Percentiles rank a stretch among this genome's conserved stretches.
Conservation (phyloP, 2,888 invertebrate genomes). For the Ceraclea dissimilis region DNA sequence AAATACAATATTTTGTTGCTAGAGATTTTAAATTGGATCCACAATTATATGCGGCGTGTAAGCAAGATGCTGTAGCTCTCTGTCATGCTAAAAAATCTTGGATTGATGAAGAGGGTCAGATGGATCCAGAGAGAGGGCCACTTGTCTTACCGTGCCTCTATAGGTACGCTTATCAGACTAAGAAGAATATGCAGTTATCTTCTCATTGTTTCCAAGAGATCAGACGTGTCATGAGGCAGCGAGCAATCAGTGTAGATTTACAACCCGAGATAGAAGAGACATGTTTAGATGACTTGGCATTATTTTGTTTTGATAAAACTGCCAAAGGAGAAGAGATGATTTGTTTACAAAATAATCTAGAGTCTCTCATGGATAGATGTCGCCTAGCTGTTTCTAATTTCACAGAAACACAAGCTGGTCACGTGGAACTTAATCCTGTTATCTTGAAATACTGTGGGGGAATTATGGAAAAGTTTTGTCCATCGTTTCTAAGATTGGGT, state of each 20-base stretch:
- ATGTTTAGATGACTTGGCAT: conserved; percentile 81
- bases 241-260: conserved; percentile 87
- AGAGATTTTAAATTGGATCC: conserved; percentile 92
- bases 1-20: conserved; percentile 95
- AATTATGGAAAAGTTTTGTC: conserved; percentile 71
- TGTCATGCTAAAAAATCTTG: conserved; percentile 76
- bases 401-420: conserved; percentile 84
- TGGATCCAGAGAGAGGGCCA: conserved; percentile 73
- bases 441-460: conserved; percentile 75
- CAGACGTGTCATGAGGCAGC: conserved; percentile 83
- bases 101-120: conserved; percentile 57
- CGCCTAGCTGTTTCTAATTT: conserved; percentile 70
- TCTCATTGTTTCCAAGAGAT: conserved; percentile 69
- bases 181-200: conserved; percentile 45
- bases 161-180: conserved; percentile 53
- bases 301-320: conserved; percentile 76
- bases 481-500: conserved; percentile 56
- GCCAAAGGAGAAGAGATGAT: conserved; percentile 85
- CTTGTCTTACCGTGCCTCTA: conserved; percentile 88
- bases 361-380: conserved; percentile 61
- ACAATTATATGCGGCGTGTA: conserved; percentile 80
- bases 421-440: conserved; percentile 83
- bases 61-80: conserved; percentile 72
- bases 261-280: conserved; percentile 89
- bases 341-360: conserved; percentile 83